Conservation (phyloP, 2,113 vertebrate species). For the Sylvilagus bachmani region DNA sequence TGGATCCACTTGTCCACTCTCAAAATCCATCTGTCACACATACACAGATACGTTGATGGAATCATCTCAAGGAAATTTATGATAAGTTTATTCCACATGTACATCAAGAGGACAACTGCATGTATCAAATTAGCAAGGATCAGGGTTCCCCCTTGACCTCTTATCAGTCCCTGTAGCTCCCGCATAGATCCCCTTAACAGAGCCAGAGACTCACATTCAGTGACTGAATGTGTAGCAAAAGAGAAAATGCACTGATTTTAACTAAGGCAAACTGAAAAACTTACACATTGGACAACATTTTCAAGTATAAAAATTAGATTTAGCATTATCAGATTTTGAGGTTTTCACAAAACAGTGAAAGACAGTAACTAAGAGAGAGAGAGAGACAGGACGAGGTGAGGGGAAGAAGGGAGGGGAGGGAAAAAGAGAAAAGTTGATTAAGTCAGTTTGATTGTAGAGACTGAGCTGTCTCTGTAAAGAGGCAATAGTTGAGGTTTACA, state of each 20-base stretch:
- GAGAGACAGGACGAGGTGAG: too few species aligned
- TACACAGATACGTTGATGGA: neutral
- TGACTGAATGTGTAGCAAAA: neutral
- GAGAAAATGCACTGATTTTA: neutral
- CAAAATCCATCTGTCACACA: slow-evolving; percentile 92
- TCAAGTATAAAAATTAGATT: neutral
- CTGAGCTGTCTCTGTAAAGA: neutral
- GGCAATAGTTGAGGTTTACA: neutral
- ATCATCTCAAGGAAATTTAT: neutral
- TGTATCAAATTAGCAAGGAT: neutral
- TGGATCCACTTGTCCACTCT: slow-evolving; percentile 86
- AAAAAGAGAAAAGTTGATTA: neutral
- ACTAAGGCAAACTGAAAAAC: neutral
- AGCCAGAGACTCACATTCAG: neutral
- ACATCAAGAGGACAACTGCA: neutral
- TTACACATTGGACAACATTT: neutral
- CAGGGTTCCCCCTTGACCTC: neutral
- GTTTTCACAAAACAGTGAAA: slow-evolving; percentile 42
- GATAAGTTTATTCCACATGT: neutral
- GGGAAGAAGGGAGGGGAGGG: too few species aligned
- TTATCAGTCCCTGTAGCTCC: neutral
- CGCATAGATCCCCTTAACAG: neutral
- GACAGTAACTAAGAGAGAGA: neutral
- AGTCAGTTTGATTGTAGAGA: neutral
- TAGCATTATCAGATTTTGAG: neutral